phyloP scores from a whole-genome alignment of 2,797 vertebrate genomes.

The Acestrorhynchus altus region DNA sequence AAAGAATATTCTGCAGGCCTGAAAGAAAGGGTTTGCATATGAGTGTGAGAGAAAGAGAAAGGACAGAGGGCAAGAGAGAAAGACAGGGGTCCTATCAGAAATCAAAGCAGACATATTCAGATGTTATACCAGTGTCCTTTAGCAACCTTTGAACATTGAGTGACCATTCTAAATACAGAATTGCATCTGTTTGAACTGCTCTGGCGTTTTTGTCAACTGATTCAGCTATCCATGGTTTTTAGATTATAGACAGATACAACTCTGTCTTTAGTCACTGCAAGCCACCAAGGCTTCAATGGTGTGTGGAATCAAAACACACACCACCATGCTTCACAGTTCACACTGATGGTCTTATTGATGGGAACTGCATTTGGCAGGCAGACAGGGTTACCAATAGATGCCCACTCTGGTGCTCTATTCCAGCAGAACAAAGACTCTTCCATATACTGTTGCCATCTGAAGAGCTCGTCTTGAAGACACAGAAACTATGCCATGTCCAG shows the following conservation, averaged over 20 bases:
- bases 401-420: too few relatives aligned
- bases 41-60: constrained; percentile 22
- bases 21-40: constrained; percentile 13
- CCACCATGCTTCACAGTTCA: constrained; percentile 7
- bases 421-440: too few relatives aligned
- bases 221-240: not conserved
- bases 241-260: not conserved
- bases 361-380: too few relatives aligned
- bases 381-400: too few relatives aligned
- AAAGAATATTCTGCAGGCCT: constrained; percentile 54
- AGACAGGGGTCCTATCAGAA: not conserved
- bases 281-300: not conserved
- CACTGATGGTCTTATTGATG: too few relatives aligned
- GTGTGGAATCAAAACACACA: not conserved
- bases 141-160: too few relatives aligned
- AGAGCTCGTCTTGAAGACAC: too few relatives aligned
- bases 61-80: constrained; percentile 2
- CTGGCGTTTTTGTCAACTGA: too few relatives aligned
- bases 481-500: too few relatives aligned
- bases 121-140: not conserved
- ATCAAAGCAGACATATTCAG: not conserved
- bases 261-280: not conserved
- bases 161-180: not conserved
- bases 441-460: too few relatives aligned
- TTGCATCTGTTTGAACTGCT: not conserved